phyloP scores from a whole-genome alignment of 2,888 invertebrate genomes.

The Pinctada fucata region DNA sequence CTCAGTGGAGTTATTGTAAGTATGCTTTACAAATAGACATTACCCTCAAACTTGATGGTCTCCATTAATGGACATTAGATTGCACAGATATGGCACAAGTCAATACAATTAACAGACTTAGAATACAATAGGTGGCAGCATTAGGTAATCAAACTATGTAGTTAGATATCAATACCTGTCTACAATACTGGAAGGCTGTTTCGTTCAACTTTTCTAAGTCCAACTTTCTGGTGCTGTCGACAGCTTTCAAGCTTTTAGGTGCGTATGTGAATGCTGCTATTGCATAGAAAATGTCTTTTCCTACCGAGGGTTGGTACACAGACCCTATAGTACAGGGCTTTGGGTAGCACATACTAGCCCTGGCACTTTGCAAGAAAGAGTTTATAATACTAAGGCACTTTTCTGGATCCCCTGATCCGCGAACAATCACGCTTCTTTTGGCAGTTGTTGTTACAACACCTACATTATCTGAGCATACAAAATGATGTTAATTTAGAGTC shows the following conservation, averaged over 20 bases:
- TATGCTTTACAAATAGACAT: too few species aligned
- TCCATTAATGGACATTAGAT: too few species aligned
- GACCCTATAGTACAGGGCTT: slow-evolving; percentile 72
- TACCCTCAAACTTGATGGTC: too few species aligned
- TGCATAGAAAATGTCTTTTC: slow-evolving; percentile 59
- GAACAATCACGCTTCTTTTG: slow-evolving; percentile 34
- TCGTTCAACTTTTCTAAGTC: slow-evolving; percentile 53
- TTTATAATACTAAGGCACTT: slow-evolving; percentile 59
- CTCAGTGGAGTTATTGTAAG: too few species aligned
- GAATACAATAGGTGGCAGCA: too few species aligned
- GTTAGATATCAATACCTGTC: slow-evolving; percentile 44
- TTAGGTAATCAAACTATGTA: too few species aligned
- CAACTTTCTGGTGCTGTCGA: slow-evolving; percentile 51
- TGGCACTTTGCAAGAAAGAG: slow-evolving; percentile 54
- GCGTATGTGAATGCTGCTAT: slow-evolving; percentile 62
- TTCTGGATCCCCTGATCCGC: slow-evolving; percentile 60
- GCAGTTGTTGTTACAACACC: neutral
- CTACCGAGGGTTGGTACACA: slow-evolving; percentile 64
- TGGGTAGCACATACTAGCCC: slow-evolving; percentile 61
- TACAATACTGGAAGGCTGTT: slow-evolving; percentile 57
- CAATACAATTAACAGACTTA: too few species aligned
- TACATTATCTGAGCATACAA: slow-evolving; percentile 29
- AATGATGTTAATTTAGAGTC: neutral
- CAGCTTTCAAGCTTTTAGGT: slow-evolving; percentile 51
- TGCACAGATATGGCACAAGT: too few species aligned